A percentile compares a stretch with the other conserved stretches of the same genome.
Evolutionary conservation across 2,888 invertebrate genomes (phyloP).

Genomic region (Habrosyne pyritoides): DNA sequence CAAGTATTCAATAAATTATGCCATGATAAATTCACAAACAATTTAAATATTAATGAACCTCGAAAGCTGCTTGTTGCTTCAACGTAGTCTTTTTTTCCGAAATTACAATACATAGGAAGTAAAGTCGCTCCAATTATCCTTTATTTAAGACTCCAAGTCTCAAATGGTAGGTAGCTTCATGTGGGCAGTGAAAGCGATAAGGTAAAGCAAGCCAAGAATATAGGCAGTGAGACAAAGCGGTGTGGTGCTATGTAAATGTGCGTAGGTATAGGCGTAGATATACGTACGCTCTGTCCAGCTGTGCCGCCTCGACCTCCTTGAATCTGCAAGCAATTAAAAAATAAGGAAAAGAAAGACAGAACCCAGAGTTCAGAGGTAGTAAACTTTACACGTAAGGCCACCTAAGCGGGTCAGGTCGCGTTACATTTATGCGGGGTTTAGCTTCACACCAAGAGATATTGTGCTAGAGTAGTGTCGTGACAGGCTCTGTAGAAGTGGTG

Average conservation of each 20-base stretch:
- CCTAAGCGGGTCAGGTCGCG: slow-evolving; percentile 60
- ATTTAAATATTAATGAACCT: background rate
- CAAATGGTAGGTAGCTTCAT: slow-evolving; percentile 28
- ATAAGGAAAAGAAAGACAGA: slow-evolving; percentile 80
- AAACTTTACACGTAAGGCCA: slow-evolving; percentile 54
- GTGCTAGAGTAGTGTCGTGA: slow-evolving; percentile 69
- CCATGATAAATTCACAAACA: background rate
- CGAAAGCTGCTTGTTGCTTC: background rate
- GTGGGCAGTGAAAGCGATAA: slow-evolving; percentile 41
- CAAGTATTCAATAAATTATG: background rate
- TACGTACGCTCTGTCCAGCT: slow-evolving; percentile 93
- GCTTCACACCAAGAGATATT: slow-evolving; percentile 59
- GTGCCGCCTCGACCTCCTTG: slow-evolving; percentile 92
- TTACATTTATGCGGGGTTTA: slow-evolving; percentile 55
- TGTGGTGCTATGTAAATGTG: slow-evolving; percentile 58
- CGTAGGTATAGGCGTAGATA: slow-evolving; percentile 64
- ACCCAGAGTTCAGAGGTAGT: slow-evolving; percentile 54
- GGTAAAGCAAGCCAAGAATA: slow-evolving; percentile 53
- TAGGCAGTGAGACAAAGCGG: slow-evolving; percentile 60
- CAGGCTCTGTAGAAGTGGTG: slow-evolving; percentile 52
- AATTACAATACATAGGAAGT: background rate
- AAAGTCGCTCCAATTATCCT: slow-evolving; percentile 14
- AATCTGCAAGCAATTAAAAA: slow-evolving; percentile 89
- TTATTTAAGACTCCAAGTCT: slow-evolving; percentile 26
- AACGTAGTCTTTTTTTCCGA: background rate